These are phyloP conservation scores for Tetheella fluctuosa DNA, from an alignment of 2,888 invertebrate species.

Conservation along the genomic window DNA sequence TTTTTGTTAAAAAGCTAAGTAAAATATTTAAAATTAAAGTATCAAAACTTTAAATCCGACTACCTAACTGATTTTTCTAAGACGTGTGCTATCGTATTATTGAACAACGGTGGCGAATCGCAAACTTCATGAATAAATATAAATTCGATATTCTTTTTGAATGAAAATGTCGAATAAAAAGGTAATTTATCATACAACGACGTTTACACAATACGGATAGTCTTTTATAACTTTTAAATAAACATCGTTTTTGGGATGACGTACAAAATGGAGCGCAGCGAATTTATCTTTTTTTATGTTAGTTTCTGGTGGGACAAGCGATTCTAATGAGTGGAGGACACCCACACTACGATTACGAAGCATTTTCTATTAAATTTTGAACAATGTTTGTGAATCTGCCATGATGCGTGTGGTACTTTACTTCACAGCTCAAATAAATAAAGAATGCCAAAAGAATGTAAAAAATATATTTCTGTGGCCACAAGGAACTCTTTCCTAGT, in stretches of 20 bases:
- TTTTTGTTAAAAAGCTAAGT: too few species aligned
- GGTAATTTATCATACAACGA: conserved; percentile 79
- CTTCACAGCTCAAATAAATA: too few species aligned
- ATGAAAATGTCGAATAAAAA: conserved; percentile 78
- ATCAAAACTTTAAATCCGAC: conserved; percentile 35
- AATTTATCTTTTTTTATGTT: conserved; percentile 55
- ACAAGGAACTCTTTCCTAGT: too few species aligned
- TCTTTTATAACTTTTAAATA: conserved; percentile 82
- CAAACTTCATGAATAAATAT: conserved; percentile 80
- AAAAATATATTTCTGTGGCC: too few species aligned
- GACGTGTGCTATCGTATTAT: conserved; percentile 66
- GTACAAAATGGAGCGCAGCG: conserved; percentile 73
- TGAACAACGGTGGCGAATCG: conserved; percentile 82
- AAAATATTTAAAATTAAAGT: conserved; percentile 25
- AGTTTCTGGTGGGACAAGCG: conserved; percentile 70
- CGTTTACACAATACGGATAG: conserved; percentile 56
- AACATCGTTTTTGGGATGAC: conserved; percentile 79
- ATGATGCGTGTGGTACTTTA: not conserved
- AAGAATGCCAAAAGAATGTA: too few species aligned
- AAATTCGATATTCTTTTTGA: conserved; percentile 79
- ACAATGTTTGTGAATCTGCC: conserved; percentile 45
- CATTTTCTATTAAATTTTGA: conserved; percentile 48
- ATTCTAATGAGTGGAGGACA: conserved; percentile 81
- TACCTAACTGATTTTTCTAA: conserved; percentile 47
- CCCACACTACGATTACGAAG: conserved; percentile 72